Evolutionary conservation across 2,113 vertebrate genomes (phyloP).

Genomic region (Hyperopisus bebe): DNA sequence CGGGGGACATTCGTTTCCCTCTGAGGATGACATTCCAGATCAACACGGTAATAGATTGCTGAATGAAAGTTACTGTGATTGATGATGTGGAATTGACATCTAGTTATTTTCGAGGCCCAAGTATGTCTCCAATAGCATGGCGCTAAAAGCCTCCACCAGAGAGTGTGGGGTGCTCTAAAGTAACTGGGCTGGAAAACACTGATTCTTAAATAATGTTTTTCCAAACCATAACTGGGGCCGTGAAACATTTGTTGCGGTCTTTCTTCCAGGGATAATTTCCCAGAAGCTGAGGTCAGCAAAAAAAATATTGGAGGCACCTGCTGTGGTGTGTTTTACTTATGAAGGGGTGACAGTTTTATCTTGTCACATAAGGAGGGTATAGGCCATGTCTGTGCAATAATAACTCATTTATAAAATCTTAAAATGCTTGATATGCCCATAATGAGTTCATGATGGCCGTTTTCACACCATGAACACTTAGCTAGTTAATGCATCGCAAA

Average conservation of each 20-base stretch:
- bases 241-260: neutral
- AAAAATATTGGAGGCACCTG: neutral
- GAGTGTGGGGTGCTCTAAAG: neutral
- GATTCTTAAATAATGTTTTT: neutral
- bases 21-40: slow-evolving; percentile 19
- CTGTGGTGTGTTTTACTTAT: neutral
- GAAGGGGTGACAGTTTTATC: neutral
- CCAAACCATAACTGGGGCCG: neutral
- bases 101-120: slow-evolving; percentile 14
- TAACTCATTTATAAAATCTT: neutral
- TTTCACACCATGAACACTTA: neutral
- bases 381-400: neutral
- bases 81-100: slow-evolving; percentile 19
- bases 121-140: neutral
- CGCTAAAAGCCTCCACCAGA: neutral
- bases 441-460: neutral
- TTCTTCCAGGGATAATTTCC: neutral
- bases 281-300: neutral
- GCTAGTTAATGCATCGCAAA: neutral
- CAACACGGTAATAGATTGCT: slow-evolving; percentile 20
- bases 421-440: neutral
- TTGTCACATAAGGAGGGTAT: neutral
- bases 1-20: slow-evolving; percentile 4
- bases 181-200: neutral
- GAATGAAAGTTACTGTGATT: slow-evolving; percentile 18